Evolutionary conservation across 1,140 invertebrate genomes (phyloP).

Genomic region (Ostrea edulis): DNA sequence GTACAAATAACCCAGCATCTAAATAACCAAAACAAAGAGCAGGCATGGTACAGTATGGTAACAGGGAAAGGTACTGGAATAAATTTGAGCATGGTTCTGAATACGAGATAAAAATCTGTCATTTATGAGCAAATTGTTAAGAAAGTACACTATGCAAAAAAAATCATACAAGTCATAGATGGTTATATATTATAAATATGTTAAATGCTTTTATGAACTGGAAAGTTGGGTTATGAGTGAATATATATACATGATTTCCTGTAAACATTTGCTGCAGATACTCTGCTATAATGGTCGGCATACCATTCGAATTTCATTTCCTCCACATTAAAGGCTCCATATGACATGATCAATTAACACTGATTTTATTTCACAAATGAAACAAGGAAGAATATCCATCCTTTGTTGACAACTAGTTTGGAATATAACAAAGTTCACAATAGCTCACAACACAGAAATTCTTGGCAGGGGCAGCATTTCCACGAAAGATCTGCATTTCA

Average conservation of each 20-base stretch:
- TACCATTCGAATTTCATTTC: neutral
- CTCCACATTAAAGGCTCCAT: neutral
- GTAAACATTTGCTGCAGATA: neutral
- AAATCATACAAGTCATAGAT: too few species aligned
- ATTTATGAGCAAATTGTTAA: too few species aligned
- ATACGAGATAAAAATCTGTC: too few species aligned
- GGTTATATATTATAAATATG: too few species aligned
- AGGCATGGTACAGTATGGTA: too few species aligned
- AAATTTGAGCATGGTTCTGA: too few species aligned
- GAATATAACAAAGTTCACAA: neutral
- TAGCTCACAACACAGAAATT: neutral
- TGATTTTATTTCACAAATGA: neutral
- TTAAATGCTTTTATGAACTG: too few species aligned
- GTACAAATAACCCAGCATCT: too few species aligned
- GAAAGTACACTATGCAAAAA: too few species aligned
- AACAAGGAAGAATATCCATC: slow-evolving; percentile 2
- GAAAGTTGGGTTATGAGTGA: neutral
- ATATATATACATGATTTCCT: neutral
- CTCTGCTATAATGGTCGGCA: neutral
- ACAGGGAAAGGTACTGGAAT: too few species aligned
- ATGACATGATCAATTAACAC: neutral
- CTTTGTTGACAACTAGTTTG: neutral
- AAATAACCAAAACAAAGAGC: too few species aligned
- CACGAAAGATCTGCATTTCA: neutral
- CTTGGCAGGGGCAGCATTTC: neutral